A percentile compares a stretch with the other conserved stretches of the same genome.
phyloP scores from a whole-genome alignment of 2,113 vertebrate species.

The Spheniscus mendiculus region DNA sequence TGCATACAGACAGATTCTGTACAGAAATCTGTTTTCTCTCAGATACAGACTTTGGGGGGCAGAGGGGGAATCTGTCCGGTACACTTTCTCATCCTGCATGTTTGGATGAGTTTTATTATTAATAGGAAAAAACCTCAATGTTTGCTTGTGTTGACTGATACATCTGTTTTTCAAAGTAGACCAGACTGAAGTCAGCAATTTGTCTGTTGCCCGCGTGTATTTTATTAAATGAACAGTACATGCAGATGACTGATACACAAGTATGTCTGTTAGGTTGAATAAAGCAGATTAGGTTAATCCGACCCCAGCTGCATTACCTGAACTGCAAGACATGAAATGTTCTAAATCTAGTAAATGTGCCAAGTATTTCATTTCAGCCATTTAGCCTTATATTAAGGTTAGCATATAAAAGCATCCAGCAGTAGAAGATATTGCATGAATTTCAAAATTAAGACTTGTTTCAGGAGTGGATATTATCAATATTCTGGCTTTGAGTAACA shows the following conservation, averaged over 20 bases:
- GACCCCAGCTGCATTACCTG: background rate
- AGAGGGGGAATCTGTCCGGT: background rate
- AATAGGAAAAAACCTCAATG: fast-evolving
- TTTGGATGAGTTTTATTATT: background rate
- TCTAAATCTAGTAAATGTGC: background rate
- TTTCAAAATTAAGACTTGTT: slow-evolving; percentile 24
- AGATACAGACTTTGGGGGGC: background rate
- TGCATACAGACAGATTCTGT: background rate
- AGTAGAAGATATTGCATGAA: background rate
- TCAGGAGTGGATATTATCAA: background rate
- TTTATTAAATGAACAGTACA: background rate
- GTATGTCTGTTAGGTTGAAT: background rate
- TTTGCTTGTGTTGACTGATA: background rate
- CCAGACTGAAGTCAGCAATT: background rate
- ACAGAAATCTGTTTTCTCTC: background rate
- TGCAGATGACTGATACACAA: background rate
- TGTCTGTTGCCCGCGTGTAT: background rate
- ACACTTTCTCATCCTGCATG: background rate
- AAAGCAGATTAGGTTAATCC: background rate
- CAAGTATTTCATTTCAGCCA: background rate
- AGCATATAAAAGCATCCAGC: background rate
- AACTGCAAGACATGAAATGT: background rate
- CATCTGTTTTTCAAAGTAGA: background rate
- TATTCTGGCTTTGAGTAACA: background rate
- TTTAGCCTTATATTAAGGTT: background rate